phyloP scores from a whole-genome alignment of 2,113 vertebrate genomes.

The Artemisiospiza belli region DNA sequence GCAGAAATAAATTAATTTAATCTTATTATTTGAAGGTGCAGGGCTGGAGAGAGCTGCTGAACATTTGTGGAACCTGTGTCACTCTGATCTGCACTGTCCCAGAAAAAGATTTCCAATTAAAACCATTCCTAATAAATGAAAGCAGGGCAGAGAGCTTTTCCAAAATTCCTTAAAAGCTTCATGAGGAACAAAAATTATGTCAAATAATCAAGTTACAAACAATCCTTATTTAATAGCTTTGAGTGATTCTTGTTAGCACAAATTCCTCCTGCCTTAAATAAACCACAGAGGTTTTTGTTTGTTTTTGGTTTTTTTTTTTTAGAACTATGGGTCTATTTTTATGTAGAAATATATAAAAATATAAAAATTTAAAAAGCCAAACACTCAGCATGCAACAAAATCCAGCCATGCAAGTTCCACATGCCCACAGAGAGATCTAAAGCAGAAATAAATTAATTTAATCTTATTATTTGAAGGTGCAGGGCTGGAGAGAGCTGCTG shows the following conservation, averaged over 20 bases:
- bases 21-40: constrained; percentile 67
- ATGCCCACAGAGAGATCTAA: constrained; percentile 66
- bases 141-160: constrained; percentile 2
- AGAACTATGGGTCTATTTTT: background rate
- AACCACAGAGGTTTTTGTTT: accelerated
- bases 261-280: background rate
- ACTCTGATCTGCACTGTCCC: constrained; percentile 72
- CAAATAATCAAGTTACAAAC: background rate
- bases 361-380: background rate
- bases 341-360: background rate
- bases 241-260: background rate
- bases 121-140: constrained; percentile 66
- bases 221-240: background rate
- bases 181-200: background rate
- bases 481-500: constrained; percentile 43
- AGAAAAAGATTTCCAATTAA: constrained; percentile 63
- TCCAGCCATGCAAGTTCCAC: constrained; percentile 9
- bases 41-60: constrained; percentile 47
- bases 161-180: background rate
- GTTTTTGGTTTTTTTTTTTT: background rate
- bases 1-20: constrained; percentile 67
- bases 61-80: constrained; percentile 27
- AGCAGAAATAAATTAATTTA: constrained; percentile 65
- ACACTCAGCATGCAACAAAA: background rate
- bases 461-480: constrained; percentile 68